These are phyloP conservation scores for Troglohyphantes excavatus DNA, from an alignment of 2,888 invertebrate genomes.

Conservation along the genomic window DNA sequence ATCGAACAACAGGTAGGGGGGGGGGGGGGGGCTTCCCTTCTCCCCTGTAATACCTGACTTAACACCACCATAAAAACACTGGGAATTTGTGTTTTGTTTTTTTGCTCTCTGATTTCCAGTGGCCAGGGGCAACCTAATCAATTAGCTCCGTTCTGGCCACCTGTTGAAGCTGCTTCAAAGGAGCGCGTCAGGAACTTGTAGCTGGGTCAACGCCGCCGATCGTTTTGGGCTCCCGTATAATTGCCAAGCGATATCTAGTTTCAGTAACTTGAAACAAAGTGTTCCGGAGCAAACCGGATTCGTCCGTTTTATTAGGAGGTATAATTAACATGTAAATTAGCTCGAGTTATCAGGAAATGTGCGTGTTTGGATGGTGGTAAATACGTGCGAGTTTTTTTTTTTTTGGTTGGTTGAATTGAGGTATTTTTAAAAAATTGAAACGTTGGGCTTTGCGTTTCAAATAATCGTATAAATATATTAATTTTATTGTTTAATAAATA, in stretches of 20 bases:
- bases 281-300: conserved; percentile 45
- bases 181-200: conserved; percentile 27
- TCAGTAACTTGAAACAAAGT: conserved; percentile 37
- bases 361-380: neutral
- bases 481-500: too few species aligned
- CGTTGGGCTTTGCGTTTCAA: too few species aligned
- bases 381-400: too few species aligned
- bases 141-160: conserved; percentile 68
- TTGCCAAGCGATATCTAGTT: conserved; percentile 29
- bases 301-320: neutral
- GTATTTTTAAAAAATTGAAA: too few species aligned
- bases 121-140: conserved; percentile 54
- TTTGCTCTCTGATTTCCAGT: neutral
- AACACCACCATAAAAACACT: conserved; percentile 37
- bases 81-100: neutral
- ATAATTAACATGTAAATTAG: neutral
- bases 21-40: neutral
- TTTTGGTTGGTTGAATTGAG: too few species aligned
- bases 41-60: conserved; percentile 41
- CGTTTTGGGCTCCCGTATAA: neutral
- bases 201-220: conserved; percentile 39
- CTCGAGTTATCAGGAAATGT: neutral
- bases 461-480: too few species aligned
- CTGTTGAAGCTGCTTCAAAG: conserved; percentile 41
- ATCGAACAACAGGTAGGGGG: conserved; percentile 16